These are phyloP conservation scores for Acanthurus lineatus DNA, from an alignment of 2,797 vertebrate species.

Conservation along the genomic window DNA sequence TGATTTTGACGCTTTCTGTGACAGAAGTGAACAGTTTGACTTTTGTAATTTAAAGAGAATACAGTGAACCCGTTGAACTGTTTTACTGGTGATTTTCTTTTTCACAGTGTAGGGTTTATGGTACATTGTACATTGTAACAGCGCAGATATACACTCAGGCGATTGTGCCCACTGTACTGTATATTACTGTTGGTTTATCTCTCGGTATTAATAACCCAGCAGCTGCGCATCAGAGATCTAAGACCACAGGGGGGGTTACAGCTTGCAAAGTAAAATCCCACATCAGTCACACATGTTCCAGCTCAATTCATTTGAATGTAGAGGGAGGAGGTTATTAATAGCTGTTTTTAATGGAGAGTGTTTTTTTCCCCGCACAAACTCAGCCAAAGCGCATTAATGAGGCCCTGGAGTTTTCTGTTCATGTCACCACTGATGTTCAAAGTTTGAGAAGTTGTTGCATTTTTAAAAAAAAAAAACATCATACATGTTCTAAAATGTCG, in stretches of 20 bases:
- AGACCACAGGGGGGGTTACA: conserved; percentile 48
- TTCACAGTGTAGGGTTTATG: background rate
- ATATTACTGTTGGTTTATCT: conserved; percentile 19
- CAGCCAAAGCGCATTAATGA: conserved; percentile 26
- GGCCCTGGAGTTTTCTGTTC: conserved; percentile 4
- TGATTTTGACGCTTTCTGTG: background rate
- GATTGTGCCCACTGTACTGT: background rate
- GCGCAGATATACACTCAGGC: background rate
- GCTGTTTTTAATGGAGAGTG: conserved; percentile 32
- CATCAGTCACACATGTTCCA: conserved; percentile 61
- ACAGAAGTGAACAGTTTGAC: background rate
- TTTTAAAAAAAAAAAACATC: conserved; percentile 15
- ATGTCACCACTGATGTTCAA: conserved; percentile 8
- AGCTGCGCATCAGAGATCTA: conserved; percentile 1
- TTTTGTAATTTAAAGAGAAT: background rate
- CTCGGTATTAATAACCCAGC: conserved; percentile 27
- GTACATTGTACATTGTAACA: background rate
- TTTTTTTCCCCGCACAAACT: conserved; percentile 32
- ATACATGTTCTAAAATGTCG: conserved; percentile 1
- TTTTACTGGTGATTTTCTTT: background rate
- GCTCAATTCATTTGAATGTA: conserved; percentile 50
- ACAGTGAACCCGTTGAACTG: background rate
- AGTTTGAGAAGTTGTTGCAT: background rate
- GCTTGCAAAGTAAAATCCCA: conserved; percentile 64
- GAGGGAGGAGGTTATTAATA: conserved; percentile 57